Conservation (phyloP, 2,888 invertebrate species). For the Archips xylosteana region DNA sequence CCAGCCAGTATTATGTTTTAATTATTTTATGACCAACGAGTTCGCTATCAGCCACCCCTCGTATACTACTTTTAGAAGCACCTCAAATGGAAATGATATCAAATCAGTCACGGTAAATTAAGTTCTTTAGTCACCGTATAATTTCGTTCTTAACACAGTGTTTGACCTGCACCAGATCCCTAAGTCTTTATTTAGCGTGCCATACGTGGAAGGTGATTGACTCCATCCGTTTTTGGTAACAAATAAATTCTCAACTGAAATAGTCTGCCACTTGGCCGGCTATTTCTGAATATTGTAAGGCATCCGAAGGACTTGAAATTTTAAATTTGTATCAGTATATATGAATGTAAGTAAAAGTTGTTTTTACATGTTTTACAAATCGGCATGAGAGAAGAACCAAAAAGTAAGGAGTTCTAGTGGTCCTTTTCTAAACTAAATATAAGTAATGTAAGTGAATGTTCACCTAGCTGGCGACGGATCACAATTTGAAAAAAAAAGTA, state of each 20-base stretch:
- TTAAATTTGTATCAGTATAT: not conserved
- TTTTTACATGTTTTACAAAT: not conserved
- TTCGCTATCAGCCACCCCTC: no score
- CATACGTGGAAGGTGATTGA: slow-evolving; percentile 9
- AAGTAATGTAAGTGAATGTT: no score
- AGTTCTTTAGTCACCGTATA: not conserved
- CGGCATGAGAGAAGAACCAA: no score
- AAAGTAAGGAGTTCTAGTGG: no score
- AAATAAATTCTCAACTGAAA: slow-evolving; percentile 18
- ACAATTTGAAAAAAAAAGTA: no score
- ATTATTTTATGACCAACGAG: no score
- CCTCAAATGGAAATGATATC: not conserved
- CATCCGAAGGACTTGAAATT: not conserved
- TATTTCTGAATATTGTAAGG: not conserved
- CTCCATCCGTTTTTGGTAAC: slow-evolving; percentile 18
- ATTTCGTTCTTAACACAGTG: not conserved
- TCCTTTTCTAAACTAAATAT: no score
- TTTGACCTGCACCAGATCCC: not conserved
- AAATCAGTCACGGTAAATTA: not conserved
- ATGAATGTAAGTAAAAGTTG: not conserved
- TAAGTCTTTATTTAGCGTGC: slow-evolving; percentile 10
- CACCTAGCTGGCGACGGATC: no score
- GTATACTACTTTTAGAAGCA: not conserved
- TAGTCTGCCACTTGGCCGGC: not conserved
- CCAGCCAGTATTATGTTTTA: no score